A percentile compares a stretch with the other conserved stretches of the same genome.
phyloP scores from a whole-genome alignment of 2,113 vertebrate species.

The Dasypus novemcinctus region DNA sequence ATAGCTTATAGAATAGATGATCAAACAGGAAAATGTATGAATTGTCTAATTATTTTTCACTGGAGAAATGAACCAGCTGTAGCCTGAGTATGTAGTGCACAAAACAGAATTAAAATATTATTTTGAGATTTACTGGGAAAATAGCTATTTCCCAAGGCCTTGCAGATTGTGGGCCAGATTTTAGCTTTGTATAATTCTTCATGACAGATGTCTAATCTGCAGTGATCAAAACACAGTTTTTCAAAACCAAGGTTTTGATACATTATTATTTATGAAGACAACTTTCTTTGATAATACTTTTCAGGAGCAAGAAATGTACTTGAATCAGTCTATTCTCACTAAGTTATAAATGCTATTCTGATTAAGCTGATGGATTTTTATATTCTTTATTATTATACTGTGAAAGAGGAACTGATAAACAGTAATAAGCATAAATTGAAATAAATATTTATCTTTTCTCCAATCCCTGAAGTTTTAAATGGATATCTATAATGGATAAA shows the following conservation, averaged over 20 bases:
- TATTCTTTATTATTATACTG: background rate
- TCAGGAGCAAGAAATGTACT: background rate
- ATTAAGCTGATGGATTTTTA: background rate
- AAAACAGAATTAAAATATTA: conserved; percentile 48
- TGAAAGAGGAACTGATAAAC: background rate
- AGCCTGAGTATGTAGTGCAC: background rate
- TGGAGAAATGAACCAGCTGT: conserved; percentile 8
- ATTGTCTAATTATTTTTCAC: background rate
- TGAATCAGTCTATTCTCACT: background rate
- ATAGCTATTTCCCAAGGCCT: background rate
- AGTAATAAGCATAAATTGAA: background rate
- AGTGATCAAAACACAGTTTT: background rate
- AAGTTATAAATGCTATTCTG: background rate
- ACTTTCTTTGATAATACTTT: conserved; percentile 10
- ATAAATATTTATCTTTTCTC: background rate
- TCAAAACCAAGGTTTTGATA: background rate
- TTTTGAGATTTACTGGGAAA: conserved; percentile 42
- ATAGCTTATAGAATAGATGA: background rate
- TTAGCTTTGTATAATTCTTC: conserved; percentile 29
- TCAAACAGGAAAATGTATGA: background rate
- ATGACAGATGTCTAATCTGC: background rate
- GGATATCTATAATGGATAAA: background rate
- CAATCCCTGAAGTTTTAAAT: background rate
- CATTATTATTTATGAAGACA: conserved; percentile 39
- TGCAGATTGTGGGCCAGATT: conserved; percentile 8